Percentiles rank a stretch among this genome's conserved stretches.
Conservation (phyloP, 2,797 vertebrate genomes). For the Lindbergichthys nudifrons region DNA sequence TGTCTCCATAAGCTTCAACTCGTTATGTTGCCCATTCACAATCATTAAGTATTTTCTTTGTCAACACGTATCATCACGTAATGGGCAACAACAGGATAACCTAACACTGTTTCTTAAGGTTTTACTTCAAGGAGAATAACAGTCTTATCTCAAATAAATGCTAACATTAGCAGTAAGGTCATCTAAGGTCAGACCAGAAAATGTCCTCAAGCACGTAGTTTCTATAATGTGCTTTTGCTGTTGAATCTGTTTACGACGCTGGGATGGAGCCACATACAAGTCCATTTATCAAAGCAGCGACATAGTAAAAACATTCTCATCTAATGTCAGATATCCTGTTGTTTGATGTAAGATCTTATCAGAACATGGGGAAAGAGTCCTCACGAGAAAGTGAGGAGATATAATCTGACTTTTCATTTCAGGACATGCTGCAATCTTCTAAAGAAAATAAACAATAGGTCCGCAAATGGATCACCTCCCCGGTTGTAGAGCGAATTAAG, state of each 20-base stretch:
- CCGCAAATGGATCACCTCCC: constrained; percentile 13
- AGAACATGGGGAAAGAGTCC: background rate
- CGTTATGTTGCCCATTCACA: background rate
- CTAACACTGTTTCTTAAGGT: background rate
- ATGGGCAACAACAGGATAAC: background rate
- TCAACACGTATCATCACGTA: background rate
- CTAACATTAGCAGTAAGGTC: background rate
- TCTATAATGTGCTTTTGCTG: background rate
- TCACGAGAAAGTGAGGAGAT: constrained; percentile 13
- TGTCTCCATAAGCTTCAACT: background rate
- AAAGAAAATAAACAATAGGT: constrained; percentile 52
- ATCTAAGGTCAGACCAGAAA: background rate
- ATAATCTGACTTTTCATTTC: constrained; percentile 2
- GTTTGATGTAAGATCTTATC: constrained; percentile 31
- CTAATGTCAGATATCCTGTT: background rate
- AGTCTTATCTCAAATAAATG: background rate
- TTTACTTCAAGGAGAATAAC: background rate
- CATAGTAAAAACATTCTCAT: background rate
- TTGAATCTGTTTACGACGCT: background rate
- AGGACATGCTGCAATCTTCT: background rate
- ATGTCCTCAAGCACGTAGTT: background rate
- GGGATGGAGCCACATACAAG: background rate
- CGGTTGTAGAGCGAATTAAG: constrained; percentile 21
- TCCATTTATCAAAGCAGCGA: background rate
- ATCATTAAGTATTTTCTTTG: background rate